Conservation (phyloP, 2,888 invertebrate species). For the Sylvicola fuscatus region DNA sequence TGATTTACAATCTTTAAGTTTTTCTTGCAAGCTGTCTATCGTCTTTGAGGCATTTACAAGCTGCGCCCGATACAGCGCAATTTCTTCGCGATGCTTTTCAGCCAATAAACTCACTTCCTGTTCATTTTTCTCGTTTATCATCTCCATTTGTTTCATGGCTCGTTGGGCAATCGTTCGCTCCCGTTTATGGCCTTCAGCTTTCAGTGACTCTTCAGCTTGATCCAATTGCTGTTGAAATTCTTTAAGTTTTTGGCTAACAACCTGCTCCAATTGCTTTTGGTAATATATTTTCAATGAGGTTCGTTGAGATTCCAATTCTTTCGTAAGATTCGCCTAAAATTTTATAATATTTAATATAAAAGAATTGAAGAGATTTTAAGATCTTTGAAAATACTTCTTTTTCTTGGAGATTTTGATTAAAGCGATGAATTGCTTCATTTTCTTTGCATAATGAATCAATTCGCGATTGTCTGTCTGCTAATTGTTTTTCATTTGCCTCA, state of each 20-base stretch:
- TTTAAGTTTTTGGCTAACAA: slow-evolving; percentile 51
- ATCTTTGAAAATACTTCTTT: too few relatives aligned
- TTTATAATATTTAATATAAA: neutral
- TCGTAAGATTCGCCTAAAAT: slow-evolving; percentile 28
- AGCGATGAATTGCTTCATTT: neutral
- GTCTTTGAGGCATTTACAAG: slow-evolving; percentile 46
- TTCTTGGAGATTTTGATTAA: too few relatives aligned
- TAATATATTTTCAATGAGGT: slow-evolving; percentile 50
- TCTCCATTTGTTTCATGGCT: slow-evolving; percentile 48
- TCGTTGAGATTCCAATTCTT: slow-evolving; percentile 38
- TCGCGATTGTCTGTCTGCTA: neutral
- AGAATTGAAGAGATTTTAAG: neutral
- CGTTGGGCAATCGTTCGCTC: slow-evolving; percentile 46
- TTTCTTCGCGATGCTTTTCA: slow-evolving; percentile 60
- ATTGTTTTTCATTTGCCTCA: too few relatives aligned
- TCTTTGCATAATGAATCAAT: neutral
- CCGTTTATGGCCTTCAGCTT: slow-evolving; percentile 37
- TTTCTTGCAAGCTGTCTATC: slow-evolving; percentile 40
- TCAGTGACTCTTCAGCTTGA: slow-evolving; percentile 39
- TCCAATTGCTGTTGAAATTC: slow-evolving; percentile 62
- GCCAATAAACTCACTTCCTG: slow-evolving; percentile 55
- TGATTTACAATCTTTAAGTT: slow-evolving; percentile 22
- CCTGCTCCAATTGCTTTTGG: slow-evolving; percentile 60
- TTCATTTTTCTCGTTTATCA: slow-evolving; percentile 51
- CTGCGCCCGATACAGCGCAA: slow-evolving; percentile 47